Percentiles rank a stretch among this genome's conserved stretches.
These are phyloP conservation scores for Chelon auratus DNA, from an alignment of 2,797 vertebrate species.

Conservation along the genomic window DNA sequence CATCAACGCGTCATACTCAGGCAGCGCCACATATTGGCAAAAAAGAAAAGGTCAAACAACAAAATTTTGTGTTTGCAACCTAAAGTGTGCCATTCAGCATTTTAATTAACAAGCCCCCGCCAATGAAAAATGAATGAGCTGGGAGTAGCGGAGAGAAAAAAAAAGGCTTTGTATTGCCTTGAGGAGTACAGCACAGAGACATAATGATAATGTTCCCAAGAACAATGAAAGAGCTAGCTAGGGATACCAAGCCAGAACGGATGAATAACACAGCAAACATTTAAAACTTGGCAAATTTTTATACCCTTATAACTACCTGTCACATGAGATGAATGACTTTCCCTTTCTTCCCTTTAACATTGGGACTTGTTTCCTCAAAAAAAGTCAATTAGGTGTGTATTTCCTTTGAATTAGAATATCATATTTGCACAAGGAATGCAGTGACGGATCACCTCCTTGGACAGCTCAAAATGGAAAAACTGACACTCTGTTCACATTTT, in stretches of 20 bases:
- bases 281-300: slow-evolving; percentile 47
- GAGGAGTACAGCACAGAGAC: slow-evolving; percentile 70
- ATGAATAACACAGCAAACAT: slow-evolving; percentile 59
- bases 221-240: slow-evolving; percentile 58
- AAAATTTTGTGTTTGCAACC: slow-evolving; percentile 75
- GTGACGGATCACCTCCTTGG: slow-evolving; percentile 13
- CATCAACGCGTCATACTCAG: slow-evolving; percentile 71
- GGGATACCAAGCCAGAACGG: slow-evolving; percentile 39
- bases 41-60: slow-evolving; percentile 81
- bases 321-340: slow-evolving; percentile 49
- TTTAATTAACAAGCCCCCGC: slow-evolving; percentile 79
- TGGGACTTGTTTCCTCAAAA: slow-evolving; percentile 1
- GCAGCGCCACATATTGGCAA: slow-evolving; percentile 60
- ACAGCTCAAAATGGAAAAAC: slow-evolving; percentile 17
- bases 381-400: slow-evolving; percentile 35
- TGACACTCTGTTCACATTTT: neutral
- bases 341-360: slow-evolving; percentile 22
- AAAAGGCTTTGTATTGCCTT: slow-evolving; percentile 67
- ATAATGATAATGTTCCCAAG: slow-evolving; percentile 69
- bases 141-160: slow-evolving; percentile 50
- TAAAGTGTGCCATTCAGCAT: slow-evolving; percentile 82
- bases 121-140: slow-evolving; percentile 74
- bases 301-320: slow-evolving; percentile 48
- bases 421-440: neutral
- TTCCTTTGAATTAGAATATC: neutral